Evolutionary conservation across 2,113 vertebrate species (phyloP).

Genomic region (Gobio gobio): DNA sequence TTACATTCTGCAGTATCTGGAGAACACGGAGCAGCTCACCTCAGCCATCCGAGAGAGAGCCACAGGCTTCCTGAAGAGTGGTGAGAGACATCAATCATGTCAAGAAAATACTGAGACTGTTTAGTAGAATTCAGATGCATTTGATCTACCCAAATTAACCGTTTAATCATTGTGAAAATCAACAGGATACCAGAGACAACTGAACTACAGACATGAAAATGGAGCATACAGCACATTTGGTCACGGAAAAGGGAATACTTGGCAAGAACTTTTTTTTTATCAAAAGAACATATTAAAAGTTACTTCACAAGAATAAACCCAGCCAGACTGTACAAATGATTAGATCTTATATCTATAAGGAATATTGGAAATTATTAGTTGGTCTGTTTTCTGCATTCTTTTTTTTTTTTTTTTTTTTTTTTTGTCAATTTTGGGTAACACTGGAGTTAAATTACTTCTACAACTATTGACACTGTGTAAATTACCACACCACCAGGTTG

Average conservation of each 20-base stretch:
- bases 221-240: conserved; percentile 90
- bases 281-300: background rate
- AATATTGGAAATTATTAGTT: too few species aligned
- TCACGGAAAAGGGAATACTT: conserved; percentile 79
- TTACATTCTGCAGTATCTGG: conserved; percentile 79
- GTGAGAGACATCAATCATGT: conserved; percentile 7
- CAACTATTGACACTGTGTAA: too few species aligned
- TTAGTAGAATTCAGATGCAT: too few species aligned
- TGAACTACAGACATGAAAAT: conserved; percentile 79
- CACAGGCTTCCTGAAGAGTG: conserved; percentile 51
- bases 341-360: too few species aligned
- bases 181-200: conserved; percentile 86
- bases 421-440: too few species aligned
- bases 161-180: too few species aligned
- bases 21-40: conserved; percentile 69
- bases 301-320: background rate
- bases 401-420: too few species aligned
- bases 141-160: too few species aligned
- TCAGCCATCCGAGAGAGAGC: conserved; percentile 52
- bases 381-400: too few species aligned
- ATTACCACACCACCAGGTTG: conserved; percentile 70
- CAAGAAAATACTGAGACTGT: background rate
- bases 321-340: too few species aligned
- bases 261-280: conserved; percentile 74
- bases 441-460: too few species aligned